Conservation (phyloP, 2,113 vertebrate species). For the Bos javanicus region DNA sequence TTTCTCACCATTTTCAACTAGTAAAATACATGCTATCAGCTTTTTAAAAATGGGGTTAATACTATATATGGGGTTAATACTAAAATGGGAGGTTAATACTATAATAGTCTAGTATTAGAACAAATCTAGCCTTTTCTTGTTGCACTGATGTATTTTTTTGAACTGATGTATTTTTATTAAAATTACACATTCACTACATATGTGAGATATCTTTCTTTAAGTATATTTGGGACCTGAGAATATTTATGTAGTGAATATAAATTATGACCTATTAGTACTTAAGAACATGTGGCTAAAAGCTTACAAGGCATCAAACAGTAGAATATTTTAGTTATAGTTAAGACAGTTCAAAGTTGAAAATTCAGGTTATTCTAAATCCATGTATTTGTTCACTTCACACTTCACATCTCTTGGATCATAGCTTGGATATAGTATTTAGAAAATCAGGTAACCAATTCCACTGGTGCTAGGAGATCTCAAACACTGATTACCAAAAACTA, state of each 20-base stretch:
- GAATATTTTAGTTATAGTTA: not conserved
- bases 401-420: not conserved
- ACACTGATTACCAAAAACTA: not conserved
- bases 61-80: not conserved
- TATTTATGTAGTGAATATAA: not conserved
- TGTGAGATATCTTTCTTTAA: not conserved
- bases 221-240: not conserved
- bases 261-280: not conserved
- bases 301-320: not conserved
- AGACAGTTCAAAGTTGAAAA: not conserved
- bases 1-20: not conserved
- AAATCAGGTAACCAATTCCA: not conserved
- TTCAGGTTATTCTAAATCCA: not conserved
- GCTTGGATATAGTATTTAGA: not conserved
- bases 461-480: not conserved
- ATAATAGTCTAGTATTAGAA: not conserved
- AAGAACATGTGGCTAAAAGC: not conserved
- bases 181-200: not conserved
- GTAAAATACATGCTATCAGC: not conserved
- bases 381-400: not conserved
- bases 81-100: not conserved
- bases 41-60: not conserved
- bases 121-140: not conserved
- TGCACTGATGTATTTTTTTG: not conserved
- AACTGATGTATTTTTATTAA: not conserved